Evolutionary conservation across 2,797 vertebrate species (phyloP).

Genomic region (Huso huso): DNA sequence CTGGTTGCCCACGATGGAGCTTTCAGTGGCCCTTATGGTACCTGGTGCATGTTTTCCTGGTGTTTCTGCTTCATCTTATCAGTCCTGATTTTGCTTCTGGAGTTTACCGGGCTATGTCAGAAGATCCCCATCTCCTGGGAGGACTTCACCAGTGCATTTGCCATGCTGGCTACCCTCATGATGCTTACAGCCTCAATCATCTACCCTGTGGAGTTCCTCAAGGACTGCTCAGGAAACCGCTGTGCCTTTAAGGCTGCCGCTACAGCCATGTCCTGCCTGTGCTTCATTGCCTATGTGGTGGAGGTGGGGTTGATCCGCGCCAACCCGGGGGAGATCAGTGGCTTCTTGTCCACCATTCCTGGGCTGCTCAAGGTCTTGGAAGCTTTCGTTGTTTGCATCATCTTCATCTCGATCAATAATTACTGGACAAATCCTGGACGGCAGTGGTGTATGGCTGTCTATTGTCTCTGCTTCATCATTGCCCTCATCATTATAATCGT

Average conservation of each 20-base stretch:
- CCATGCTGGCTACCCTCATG: constrained; percentile 73
- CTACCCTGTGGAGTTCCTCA: constrained; percentile 49
- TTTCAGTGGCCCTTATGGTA: constrained; percentile 11
- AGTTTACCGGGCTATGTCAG: constrained; percentile 45
- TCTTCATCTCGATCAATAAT: constrained; percentile 50
- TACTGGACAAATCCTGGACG: not conserved
- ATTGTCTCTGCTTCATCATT: constrained; percentile 71
- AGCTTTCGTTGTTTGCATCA: constrained; percentile 72
- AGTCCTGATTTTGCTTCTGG: constrained; percentile 60
- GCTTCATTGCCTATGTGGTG: constrained; percentile 56
- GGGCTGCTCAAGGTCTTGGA: constrained; percentile 81
- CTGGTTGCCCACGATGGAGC: constrained; percentile 49
- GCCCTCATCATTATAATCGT: constrained; percentile 64
- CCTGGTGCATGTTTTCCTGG: constrained; percentile 80
- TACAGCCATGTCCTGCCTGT: constrained; percentile 56
- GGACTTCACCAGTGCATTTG: constrained; percentile 70
- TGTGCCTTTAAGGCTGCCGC: constrained; percentile 49
- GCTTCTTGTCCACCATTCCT: constrained; percentile 70
- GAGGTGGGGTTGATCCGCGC: constrained; percentile 70
- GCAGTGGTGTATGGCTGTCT: constrained; percentile 72
- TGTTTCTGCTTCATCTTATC: constrained; percentile 68
- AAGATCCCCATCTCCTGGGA: constrained; percentile 71
- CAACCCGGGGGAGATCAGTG: constrained; percentile 65
- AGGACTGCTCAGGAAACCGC: fast-evolving
- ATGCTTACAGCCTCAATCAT: constrained; percentile 66